phyloP scores from a whole-genome alignment of 2,888 invertebrate species.

The Orthosia gracilis region DNA sequence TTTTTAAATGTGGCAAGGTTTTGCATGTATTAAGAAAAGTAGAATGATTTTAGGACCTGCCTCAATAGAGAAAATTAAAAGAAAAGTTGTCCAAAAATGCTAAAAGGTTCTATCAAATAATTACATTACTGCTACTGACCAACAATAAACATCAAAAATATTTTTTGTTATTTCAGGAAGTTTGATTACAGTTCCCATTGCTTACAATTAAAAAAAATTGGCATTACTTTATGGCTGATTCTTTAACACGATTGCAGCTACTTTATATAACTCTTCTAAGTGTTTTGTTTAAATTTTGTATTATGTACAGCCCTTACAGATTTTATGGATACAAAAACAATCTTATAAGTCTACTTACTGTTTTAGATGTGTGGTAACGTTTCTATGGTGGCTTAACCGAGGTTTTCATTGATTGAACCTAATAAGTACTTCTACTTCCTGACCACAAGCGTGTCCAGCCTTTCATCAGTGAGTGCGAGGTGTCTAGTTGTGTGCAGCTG shows the following conservation, averaged over 20 bases:
- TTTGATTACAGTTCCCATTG: constrained; percentile 39
- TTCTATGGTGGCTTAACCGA: constrained; percentile 57
- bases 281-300: constrained; percentile 31
- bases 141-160: constrained; percentile 62
- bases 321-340: constrained; percentile 55
- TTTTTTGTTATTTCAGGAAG: constrained; percentile 34
- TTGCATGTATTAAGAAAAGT: background rate
- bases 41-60: constrained; percentile 31
- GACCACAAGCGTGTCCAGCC: constrained; percentile 36
- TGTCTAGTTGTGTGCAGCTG: constrained; percentile 80
- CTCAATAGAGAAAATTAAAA: constrained; percentile 55
- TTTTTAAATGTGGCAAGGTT: constrained; percentile 21
- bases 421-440: constrained; percentile 67
- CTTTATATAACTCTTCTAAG: constrained; percentile 19
- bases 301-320: constrained; percentile 55
- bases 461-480: constrained; percentile 35
- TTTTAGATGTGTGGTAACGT: constrained; percentile 63
- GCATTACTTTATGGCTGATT: constrained; percentile 57
- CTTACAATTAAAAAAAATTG: constrained; percentile 53
- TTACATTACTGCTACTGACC: constrained; percentile 40
- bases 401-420: constrained; percentile 53
- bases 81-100: constrained; percentile 49
- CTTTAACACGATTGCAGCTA: constrained; percentile 43
- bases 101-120: constrained; percentile 59
- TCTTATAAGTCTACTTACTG: constrained; percentile 54